These are phyloP conservation scores for Pseudorasbora parva DNA, from an alignment of 2,113 vertebrate genomes.

Conservation along the genomic window DNA sequence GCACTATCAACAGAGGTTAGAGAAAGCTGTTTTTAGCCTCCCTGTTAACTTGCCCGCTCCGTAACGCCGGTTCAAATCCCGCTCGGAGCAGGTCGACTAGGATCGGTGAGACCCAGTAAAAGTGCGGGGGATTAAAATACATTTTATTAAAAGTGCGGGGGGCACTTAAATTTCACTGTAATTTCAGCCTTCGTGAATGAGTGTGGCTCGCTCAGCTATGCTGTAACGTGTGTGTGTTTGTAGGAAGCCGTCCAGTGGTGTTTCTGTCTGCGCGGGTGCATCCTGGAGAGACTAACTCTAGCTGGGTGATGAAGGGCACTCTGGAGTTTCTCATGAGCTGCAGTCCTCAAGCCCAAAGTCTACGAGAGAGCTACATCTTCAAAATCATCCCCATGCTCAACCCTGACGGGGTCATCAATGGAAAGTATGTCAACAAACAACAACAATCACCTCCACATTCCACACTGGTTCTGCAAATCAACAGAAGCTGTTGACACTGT, in stretches of 20 bases:
- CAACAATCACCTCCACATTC: background rate
- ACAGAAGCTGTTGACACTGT: background rate
- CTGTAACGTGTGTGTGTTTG: conserved; percentile 38
- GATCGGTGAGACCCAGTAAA: no score
- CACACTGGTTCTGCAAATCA: background rate
- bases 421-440: conserved; percentile 84
- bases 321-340: conserved; percentile 95
- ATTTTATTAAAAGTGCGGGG: no score
- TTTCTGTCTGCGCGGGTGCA: conserved; percentile 96
- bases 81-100: no score
- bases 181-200: background rate
- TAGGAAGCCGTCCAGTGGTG: conserved; percentile 94
- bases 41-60: no score
- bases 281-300: conserved; percentile 97
- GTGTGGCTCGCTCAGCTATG: background rate
- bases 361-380: conserved; percentile 95
- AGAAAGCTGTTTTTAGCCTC: no score
- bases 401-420: conserved; percentile 97
- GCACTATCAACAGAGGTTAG: no score
- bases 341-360: conserved; percentile 84
- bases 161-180: no score
- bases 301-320: conserved; percentile 99
- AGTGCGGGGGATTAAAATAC: no score
- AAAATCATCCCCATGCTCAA: conserved; percentile 99
- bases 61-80: no score